Evolutionary conservation across 2,888 invertebrate species (phyloP).

Genomic region (Drosophila atripex): DNA sequence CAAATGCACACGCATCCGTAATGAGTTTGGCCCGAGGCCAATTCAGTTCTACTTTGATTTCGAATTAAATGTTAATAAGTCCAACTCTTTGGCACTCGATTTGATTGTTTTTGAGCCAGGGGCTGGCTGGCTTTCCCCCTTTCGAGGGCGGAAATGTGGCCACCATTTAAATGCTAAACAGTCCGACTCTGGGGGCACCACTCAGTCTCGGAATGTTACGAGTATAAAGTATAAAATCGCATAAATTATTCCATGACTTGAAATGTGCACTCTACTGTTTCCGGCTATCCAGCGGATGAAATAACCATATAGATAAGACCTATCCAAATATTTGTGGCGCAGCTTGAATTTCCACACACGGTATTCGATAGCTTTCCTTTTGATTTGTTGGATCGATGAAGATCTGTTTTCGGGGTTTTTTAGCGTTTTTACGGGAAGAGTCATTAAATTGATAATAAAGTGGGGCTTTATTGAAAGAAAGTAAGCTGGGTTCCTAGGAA

Average conservation of each 20-base stretch:
- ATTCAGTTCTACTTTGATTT: constrained; percentile 63
- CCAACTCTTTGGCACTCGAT: constrained; percentile 60
- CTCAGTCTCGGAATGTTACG: constrained; percentile 45
- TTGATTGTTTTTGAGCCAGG: background rate
- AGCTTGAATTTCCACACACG: constrained; percentile 23
- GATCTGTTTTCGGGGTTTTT: background rate
- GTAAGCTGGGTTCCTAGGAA: constrained; percentile 26
- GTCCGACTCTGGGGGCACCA: constrained; percentile 32
- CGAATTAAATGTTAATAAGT: constrained; percentile 75
- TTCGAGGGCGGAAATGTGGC: constrained; percentile 67
- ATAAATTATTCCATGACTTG: constrained; percentile 56
- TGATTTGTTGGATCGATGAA: constrained; percentile 23
- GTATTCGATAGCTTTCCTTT: constrained; percentile 8
- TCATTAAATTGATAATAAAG: constrained; percentile 23
- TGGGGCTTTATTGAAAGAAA: constrained; percentile 18
- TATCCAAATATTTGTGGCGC: constrained; percentile 42
- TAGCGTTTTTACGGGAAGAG: background rate
- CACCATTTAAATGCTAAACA: constrained; percentile 74
- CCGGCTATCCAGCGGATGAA: constrained; percentile 49
- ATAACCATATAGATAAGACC: constrained; percentile 62
- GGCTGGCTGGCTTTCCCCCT: constrained; percentile 12
- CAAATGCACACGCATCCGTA: constrained; percentile 55
- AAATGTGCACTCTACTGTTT: constrained; percentile 73
- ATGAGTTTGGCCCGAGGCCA: constrained; percentile 48
- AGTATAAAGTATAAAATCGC: constrained; percentile 38